A percentile compares a stretch with the other conserved stretches of the same genome.
Evolutionary conservation across 2,797 vertebrate genomes (phyloP).

Genomic region (Chrosomus eos): DNA sequence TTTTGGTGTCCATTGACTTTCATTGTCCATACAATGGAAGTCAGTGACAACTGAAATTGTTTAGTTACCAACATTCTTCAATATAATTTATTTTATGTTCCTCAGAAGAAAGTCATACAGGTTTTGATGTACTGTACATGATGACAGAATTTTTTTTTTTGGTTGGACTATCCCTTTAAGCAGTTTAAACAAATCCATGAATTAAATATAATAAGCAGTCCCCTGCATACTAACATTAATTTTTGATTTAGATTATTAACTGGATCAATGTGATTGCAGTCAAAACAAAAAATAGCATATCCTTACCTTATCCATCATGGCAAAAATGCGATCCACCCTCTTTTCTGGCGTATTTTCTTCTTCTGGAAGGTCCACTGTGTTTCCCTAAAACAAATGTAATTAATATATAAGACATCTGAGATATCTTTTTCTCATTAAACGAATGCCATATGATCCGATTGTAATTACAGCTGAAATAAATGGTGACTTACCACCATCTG

Average conservation of each 20-base stretch:
- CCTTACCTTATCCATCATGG: slow-evolving; percentile 96
- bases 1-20: not conserved
- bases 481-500: slow-evolving; percentile 94
- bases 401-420: not conserved
- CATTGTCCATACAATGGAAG: not conserved
- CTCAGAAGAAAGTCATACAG: not conserved
- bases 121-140: not conserved
- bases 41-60: not conserved
- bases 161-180: not conserved
- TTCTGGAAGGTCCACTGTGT: slow-evolving; percentile 95
- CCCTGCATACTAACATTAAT: not conserved
- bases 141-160: not conserved
- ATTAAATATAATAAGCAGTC: slow-evolving; percentile 1
- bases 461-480: not conserved
- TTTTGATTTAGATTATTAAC: not conserved
- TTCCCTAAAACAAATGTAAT: slow-evolving; percentile 77
- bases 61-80: not conserved
- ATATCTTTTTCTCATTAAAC: not conserved
- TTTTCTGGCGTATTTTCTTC: slow-evolving; percentile 97
- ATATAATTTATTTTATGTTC: not conserved
- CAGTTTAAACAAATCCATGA: not conserved
- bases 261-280: not conserved
- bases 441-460: not conserved
- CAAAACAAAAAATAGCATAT: not conserved
- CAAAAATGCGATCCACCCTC: slow-evolving; percentile 94